A percentile compares a stretch with the other conserved stretches of the same genome.
phyloP scores from a whole-genome alignment of 2,888 invertebrate genomes.

The Notodonta ziczac region DNA sequence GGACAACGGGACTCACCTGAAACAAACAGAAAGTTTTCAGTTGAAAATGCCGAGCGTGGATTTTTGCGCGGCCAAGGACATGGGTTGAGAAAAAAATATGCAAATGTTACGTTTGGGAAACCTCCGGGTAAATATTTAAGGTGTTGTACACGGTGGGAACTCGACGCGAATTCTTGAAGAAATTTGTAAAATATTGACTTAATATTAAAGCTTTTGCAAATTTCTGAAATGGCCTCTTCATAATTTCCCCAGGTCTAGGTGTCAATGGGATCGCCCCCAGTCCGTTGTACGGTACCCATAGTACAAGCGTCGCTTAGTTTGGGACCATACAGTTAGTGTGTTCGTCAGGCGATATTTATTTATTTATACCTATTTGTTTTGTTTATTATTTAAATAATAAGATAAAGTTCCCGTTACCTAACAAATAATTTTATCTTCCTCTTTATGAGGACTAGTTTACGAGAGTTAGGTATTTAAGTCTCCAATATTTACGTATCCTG shows the following conservation, averaged over 20 bases:
- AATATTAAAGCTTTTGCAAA: too few species aligned
- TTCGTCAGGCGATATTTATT: too few species aligned
- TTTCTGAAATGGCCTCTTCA: too few species aligned
- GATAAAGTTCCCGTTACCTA: not conserved
- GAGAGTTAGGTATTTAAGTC: not conserved
- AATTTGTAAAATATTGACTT: not conserved
- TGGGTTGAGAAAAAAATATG: constrained; percentile 45
- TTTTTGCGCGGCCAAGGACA: constrained; percentile 49
- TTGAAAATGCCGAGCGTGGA: constrained; percentile 48
- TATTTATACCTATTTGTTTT: too few species aligned
- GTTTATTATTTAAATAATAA: too few species aligned
- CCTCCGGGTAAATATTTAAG: not conserved
- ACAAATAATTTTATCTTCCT: not conserved
- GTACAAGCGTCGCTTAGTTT: too few species aligned
- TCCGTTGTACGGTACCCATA: too few species aligned
- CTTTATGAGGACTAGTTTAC: not conserved
- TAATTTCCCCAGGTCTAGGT: too few species aligned
- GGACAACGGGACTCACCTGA: constrained; percentile 64
- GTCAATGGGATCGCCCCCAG: too few species aligned
- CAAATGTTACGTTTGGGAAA: constrained; percentile 44
- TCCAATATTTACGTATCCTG: not conserved
- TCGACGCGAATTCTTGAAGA: not conserved
- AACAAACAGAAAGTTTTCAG: constrained; percentile 61
- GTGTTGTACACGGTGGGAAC: not conserved
- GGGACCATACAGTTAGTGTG: too few species aligned